phyloP scores from a whole-genome alignment of 1,140 invertebrate species.

The Leptoteleia sp. region DNA sequence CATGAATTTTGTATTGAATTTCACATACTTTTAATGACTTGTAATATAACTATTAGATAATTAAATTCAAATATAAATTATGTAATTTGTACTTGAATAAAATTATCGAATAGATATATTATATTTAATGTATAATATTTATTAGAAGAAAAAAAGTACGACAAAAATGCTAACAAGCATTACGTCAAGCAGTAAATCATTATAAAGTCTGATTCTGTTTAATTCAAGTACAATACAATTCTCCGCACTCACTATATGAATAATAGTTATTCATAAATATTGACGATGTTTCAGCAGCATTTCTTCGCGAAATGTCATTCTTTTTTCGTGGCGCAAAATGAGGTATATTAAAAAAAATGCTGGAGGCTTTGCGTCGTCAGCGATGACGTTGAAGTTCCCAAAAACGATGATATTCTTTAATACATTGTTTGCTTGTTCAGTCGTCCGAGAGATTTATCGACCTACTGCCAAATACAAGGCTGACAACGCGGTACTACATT shows the following conservation, averaged over 20 bases:
- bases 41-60: no score
- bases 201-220: background rate
- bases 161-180: background rate
- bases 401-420: constrained; percentile 42
- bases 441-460: constrained; percentile 54
- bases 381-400: constrained; percentile 37
- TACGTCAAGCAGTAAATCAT: background rate
- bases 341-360: no score
- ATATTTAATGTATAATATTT: no score
- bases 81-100: no score
- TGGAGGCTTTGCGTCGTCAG: constrained; percentile 7
- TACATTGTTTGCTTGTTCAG: constrained; percentile 54
- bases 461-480: constrained; percentile 43
- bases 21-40: no score
- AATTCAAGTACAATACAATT: background rate
- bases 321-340: no score
- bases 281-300: background rate
- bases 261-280: constrained; percentile 1
- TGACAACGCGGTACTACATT: constrained; percentile 51
- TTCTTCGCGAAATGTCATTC: no score
- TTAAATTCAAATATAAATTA: no score
- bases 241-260: background rate
- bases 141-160: no score
- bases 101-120: no score
- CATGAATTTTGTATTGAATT: no score